Evolutionary conservation across 2,888 invertebrate genomes (phyloP), one percentile per base, ranked within the genome.

Genomic region (Athrips mouffetella): DNA sequence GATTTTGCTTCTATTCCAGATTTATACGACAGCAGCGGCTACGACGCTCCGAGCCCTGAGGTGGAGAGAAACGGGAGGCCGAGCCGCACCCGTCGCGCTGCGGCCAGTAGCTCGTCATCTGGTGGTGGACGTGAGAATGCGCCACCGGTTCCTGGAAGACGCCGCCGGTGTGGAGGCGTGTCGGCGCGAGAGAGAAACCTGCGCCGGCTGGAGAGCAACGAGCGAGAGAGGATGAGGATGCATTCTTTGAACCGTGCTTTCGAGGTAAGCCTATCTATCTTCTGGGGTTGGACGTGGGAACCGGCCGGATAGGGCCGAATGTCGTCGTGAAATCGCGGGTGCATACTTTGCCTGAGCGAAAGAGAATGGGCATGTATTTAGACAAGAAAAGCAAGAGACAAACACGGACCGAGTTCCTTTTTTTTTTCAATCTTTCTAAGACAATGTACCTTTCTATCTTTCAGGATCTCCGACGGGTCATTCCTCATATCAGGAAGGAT

Each of bases 231-330:
- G 50, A 95, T 96, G 94, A 90, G 97, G 63, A 97, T 97, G 97
- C 97, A 97, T 77, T 94, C 94, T 46, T 90, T 97, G 49, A 97
- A 97, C 75, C 94, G 96, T 70, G 97, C 97, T 11, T 97, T 97
- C 79, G 94, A 96, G 91, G 95, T 94, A 77, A 73, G 18, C 53
- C 47, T 49, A 41, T 11, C n/a, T n/a, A n/a, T n/a, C n/a, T n/a
- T n/a, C n/a, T n/a, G n/a, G n/a, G n/a, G n/a, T n/a, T n/a, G n/a
- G n/a, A n/a, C n/a, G n/a, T n/a, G n/a, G n/a, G n/a, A n/a, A n/a
- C n/a, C n/a, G n/a, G n/a, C n/a, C n/a, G n/a, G n/a, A n/a, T n/a
- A n/a, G n/a, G n/a, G n/a, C n/a, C n/a, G n/a, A n/a, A n/a, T n/a
- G n/a, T n/a, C n/a, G n/a, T n/a, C n/a, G n/a, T n/a, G n/a, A n/a